Evolutionary conservation across 2,888 invertebrate genomes (phyloP), one percentile per base, ranked within the genome.

Genomic region (Thymelicus sylvestris): DNA sequence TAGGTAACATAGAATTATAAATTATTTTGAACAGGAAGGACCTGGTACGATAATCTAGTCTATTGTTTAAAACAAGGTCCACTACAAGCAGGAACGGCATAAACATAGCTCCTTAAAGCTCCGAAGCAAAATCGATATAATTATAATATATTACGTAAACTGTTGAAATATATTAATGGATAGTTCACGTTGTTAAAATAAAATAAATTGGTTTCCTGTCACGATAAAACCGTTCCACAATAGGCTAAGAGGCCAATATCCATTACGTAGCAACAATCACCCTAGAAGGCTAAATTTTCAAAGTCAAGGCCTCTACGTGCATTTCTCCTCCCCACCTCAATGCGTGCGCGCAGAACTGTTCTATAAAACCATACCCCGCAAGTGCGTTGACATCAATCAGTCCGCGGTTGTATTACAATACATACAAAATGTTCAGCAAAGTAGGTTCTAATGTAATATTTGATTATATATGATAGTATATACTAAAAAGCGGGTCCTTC

Each of bases 361-460:
- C 82, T 89, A 91, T 90, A 90, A 85, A 91, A 89, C 82, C 86
- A 86, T 86, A 86, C 81, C 44, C 55, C 72, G 78, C 82, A 75
- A 77, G 78, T 76, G 78, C 74, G 79, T 81, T 86, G 83, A 85
- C 83, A 90, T 83, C 83, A 89, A 88, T 89, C 86, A 83, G 82
- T 81, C 80, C 78, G 80, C 76, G 80, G 81, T 84, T 83, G 81
- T 84, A 80, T 80, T 79, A 83, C 82, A 77, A 81, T 78, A 84
- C 82, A 85, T 78, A 77, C 83, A 79, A 52, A 52, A 89, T 89
- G 89, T 88, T 88, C 82, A 87, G 84, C 83, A 88, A 88, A 89
- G 89, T 89, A 73, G 87, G 89, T 86, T 66, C 2, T 15, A 15
- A 15, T 7, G 7, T 41, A 44, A 44, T 44, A 44, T 44, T 44